Evolutionary conservation across 2,797 vertebrate genomes (phyloP), one percentile per base, ranked within the genome.

Genomic region (Sandelia bainsii): DNA sequence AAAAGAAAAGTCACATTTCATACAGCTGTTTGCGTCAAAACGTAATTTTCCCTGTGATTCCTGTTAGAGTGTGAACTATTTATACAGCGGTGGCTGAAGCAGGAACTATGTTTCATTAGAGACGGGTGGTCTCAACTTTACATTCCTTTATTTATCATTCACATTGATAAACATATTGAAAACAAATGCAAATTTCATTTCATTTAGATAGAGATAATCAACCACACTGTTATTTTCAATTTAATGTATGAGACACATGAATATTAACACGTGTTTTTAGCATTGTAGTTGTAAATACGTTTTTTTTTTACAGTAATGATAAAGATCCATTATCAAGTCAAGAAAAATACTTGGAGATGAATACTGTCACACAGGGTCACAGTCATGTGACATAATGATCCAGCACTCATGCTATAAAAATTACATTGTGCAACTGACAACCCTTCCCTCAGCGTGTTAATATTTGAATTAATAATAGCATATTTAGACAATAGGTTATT

Each of bases 21-120:
- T 3, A 16, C 59, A 11, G 25, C 45, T 2, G 17, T 37, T n/a
- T 54, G 29, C 10, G 17, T 23, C 11, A 16, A 27, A 60, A 37
- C 1, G 25, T 8, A 54, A 0, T 3, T 27, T 25, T 0, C 27
- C 49, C 27, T n/a, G 29, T 3, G 27, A 63, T 22, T 62, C 57
- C 70, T 9, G 80, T 85, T 89, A 84, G 74, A 50, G 77, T 75
- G 75, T 32, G 81, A 78, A 20, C 72, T 69, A 60, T 63, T 17
- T 46, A 22, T 34, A 64, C 70, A 29, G 86, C 86, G 6, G 90
- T 87, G 91, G 83, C 79, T 72, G 62, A 85, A 92, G 92, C 88
- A 79, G 68, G 63, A 46, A 44, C 60, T 48, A 19, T 14, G 49
- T 80, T 79, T 81, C 69, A 61, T 22, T 20, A 50, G 60, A 61